These are phyloP conservation scores for Mycteria americana DNA, from an alignment of 2,797 vertebrate species.

Conservation along the genomic window DNA sequence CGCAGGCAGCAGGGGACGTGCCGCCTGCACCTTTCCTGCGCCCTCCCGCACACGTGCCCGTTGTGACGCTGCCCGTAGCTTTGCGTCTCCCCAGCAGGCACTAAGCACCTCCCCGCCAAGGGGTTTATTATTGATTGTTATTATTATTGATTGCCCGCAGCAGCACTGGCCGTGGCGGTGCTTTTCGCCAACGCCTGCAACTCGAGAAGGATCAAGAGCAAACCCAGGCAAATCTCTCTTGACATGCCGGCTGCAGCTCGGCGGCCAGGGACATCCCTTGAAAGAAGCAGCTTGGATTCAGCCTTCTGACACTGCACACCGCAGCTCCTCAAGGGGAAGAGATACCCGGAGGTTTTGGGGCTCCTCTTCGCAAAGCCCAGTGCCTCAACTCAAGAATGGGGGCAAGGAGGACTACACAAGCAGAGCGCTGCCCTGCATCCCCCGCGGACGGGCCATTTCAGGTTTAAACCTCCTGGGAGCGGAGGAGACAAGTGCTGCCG, in stretches of 20 bases:
- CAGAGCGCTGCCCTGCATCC: rapidly evolving
- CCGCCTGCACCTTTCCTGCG: neutral
- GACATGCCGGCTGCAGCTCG: too few species aligned
- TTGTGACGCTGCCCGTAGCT: rapidly evolving
- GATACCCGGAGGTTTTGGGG: too few species aligned
- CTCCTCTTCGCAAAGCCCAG: neutral
- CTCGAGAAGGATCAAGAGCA: neutral
- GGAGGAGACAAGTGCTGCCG: neutral
- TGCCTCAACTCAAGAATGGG: rapidly evolving
- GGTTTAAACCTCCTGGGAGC: neutral
- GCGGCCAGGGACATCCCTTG: neutral
- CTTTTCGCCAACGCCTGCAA: neutral
- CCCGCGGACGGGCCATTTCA: rapidly evolving
- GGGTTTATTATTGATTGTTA: neutral
- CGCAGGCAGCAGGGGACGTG: neutral
- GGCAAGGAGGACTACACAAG: neutral
- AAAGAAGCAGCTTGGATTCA: neutral
- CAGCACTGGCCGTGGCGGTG: neutral
- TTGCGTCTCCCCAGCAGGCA: neutral
- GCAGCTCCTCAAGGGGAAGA: neutral
- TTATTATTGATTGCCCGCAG: too few species aligned
- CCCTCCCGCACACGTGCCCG: neutral
- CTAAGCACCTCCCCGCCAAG: neutral
- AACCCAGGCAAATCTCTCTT: neutral
- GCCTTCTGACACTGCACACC: neutral